Evolutionary conservation across 2,113 vertebrate species (phyloP).

Genomic region (Piliocolobus tephrosceles): DNA sequence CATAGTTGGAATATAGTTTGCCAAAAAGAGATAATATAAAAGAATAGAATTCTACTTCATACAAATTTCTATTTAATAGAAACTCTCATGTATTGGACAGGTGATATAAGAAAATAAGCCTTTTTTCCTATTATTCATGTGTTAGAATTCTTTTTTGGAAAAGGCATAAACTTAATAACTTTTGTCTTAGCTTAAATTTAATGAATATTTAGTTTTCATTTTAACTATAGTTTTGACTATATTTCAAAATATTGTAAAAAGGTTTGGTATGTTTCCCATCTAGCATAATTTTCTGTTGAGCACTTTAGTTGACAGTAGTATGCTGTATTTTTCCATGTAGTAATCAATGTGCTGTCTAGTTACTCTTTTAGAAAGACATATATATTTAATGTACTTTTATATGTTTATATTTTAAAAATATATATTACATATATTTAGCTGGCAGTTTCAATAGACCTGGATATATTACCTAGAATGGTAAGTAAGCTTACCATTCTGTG

Average conservation of each 20-base stretch:
- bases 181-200: background rate
- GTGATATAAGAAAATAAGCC: background rate
- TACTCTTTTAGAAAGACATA: background rate
- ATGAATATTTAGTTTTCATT: background rate
- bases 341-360: background rate
- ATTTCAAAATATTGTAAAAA: background rate
- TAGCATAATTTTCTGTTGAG: background rate
- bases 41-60: background rate
- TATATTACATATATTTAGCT: background rate
- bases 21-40: background rate
- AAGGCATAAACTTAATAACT: background rate
- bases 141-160: background rate
- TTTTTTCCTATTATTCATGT: background rate
- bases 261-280: background rate
- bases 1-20: background rate
- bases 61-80: conserved; percentile 3
- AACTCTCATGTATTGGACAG: background rate
- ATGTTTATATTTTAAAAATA: background rate
- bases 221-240: background rate
- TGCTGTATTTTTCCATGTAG: conserved; percentile 3
- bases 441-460: background rate
- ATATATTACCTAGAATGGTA: background rate
- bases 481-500: background rate
- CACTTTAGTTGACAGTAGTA: background rate
- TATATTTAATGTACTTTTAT: background rate